Evolutionary conservation across 2,888 invertebrate species (phyloP), one percentile per base, ranked within the genome.

Genomic region (Stenichneumon culpator): DNA sequence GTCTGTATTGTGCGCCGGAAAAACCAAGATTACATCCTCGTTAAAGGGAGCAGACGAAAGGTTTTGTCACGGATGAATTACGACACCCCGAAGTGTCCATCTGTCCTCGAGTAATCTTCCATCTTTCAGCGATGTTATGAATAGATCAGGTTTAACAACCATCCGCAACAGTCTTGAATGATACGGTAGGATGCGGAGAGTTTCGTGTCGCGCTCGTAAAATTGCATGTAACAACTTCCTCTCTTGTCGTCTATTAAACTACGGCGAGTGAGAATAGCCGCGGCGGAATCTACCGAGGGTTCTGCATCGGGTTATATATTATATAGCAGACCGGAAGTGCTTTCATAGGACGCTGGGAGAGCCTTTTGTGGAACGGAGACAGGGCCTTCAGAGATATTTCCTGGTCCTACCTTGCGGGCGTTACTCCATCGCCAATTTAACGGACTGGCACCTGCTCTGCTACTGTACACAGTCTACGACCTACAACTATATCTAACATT

Each of bases 341-440:
- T 54, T 72, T 72, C 72, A 36, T 16, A 22, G 44, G 57, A 60
- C 57, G 39, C 22, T 19, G 52, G 32, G 39, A 44, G 69, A 25
- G 22, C 44, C 78, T 81, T 65, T 50, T 65, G 52, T 68, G 60
- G 67, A 25, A n/a, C 72, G 74, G 79, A 85, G 57, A 83, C 68
- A 52, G 67, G 68, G 22, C 69, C 60, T 79, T 39, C 54, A 57
- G 69, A 83, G 78, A 80, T 86, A 39, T 75, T 39, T 65, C 84
- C 85, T 81, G 83, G 86, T 69, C 84, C 86, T 60, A 57, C 87
- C 84, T 86, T 75, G 79, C 87, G 88, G 88, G 88, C 86, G 89
- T 63, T 57, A 44, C 44, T 60, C 22, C 89, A 92, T 92, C 90
- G 89, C 90, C 91, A 91, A 91, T 92, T 92, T 92, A 92, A 92